Evolutionary conservation across 2,797 vertebrate genomes (phyloP), one percentile per base, ranked within the genome.

Genomic region (Cyprinodon diabolis): DNA sequence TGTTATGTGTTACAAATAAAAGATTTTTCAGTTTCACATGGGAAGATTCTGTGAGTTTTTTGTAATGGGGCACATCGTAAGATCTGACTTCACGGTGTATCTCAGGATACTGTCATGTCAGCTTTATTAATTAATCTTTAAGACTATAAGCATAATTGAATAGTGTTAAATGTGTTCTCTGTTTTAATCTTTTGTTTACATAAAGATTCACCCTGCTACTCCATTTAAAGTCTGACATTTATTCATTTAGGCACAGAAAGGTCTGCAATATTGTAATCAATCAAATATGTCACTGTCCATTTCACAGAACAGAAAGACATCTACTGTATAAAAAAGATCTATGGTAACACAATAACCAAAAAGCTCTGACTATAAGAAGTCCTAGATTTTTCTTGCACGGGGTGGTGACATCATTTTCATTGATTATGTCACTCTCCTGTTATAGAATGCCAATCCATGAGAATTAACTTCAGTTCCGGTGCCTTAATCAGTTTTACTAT

Each of bases 391-490:
- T 83, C 30, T 72, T 69, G 83, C 76, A 63, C 70, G 57, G 71
- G 68, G 66, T 78, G 69, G 82, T 23, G 43, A 65, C 82, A 89
- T 90, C 86, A 90, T 92, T 91, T 89, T 79, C 91, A 93, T 92
- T 83, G 88, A 93, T 93, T 84, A 77, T 89, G 88, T 92, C 88
- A 86, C 79, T 70, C 55, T 86, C 87, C 83, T 72, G 83, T 90
- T 91, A 90, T 52, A 77, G 82, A 86, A 84, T 83, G 72, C 82
- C 84, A 77, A 90, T 91, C 85, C 66, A 68, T 30, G 76, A 85
- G 84, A 93, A 93, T 93, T 91, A 89, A 90, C 85, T 91, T 82
- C 69, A 83, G 84, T 87, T 91, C 90, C 81, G 69, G 76, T 81
- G 72, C 83, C 77, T 85, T 85, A 91, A 92, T 93, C 88, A 92